phyloP scores from a whole-genome alignment of 2,888 invertebrate species.

The Tanytarsus gracilentus region DNA sequence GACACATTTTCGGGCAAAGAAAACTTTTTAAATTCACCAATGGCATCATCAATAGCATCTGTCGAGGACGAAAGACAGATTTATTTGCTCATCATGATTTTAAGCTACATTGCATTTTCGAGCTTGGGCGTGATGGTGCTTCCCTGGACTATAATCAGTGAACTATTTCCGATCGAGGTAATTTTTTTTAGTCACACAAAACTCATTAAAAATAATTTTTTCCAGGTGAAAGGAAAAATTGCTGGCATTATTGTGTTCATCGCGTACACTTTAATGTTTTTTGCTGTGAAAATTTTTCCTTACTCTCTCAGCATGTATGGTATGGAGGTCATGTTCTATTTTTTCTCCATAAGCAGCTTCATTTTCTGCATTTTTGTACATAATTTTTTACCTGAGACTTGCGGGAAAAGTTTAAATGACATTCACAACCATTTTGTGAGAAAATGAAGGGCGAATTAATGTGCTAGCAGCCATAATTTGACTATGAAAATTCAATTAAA shows the following conservation, averaged over 20 bases:
- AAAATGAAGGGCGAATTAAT: background rate
- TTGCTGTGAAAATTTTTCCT: slow-evolving; percentile 47
- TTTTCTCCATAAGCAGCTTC: slow-evolving; percentile 44
- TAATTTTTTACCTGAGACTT: slow-evolving; percentile 49
- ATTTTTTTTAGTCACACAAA: background rate
- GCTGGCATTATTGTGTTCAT: slow-evolving; percentile 47
- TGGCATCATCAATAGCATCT: background rate
- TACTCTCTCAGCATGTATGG: slow-evolving; percentile 41
- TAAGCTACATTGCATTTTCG: slow-evolving; percentile 47
- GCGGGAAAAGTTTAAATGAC: slow-evolving; percentile 48
- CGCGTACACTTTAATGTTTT: slow-evolving; percentile 49
- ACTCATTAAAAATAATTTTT: background rate
- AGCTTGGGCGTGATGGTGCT: slow-evolving; percentile 49
- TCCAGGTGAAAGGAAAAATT: slow-evolving; percentile 45
- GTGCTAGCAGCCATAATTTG: background rate
- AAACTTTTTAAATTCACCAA: background rate
- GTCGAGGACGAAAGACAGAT: slow-evolving; percentile 35
- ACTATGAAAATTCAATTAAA: no score
- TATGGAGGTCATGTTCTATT: slow-evolving; percentile 44
- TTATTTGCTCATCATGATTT: slow-evolving; percentile 43
- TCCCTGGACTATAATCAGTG: slow-evolving; percentile 50
- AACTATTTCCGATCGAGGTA: slow-evolving; percentile 33
- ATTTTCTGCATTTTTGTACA: slow-evolving; percentile 44
- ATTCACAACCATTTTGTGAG: slow-evolving; percentile 45
- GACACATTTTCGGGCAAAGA: slow-evolving; percentile 1